Base-by-base conservation (phyloP, 2,888 invertebrate species). In the Phasia obesa region DNA sequence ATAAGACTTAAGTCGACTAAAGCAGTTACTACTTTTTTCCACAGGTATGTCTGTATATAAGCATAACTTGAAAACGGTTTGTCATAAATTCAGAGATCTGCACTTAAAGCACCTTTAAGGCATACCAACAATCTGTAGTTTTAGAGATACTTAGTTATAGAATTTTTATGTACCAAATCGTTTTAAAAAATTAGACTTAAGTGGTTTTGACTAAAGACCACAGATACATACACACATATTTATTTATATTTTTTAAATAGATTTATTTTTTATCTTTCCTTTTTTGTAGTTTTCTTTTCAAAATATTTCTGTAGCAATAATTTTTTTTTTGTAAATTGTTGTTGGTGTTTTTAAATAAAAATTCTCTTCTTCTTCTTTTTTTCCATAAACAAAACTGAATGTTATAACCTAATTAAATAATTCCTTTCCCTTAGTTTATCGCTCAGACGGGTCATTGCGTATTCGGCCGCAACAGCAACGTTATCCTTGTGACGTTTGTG, bases 401-500 rank as follows among this genome's bases (percentile, higher is more conserved):
- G 4, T 47, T 19, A 17, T 47, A 47, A 17, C 7, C 17, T 47
- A n/a, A 4, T 6, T 17, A 17, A 47, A 4, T 17, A 7, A 47
- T 62, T 19, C 19, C 49, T 77, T 60, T 64, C 53, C 27, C 42
- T n/a, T 21, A 70, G 62, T 64, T 60, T 55, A 35, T 57, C 55
- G 44, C 31, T 13, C 62, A 38, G 60, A 71, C 49, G 47, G 1
- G 19, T 11, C 7, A 15, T 7, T 62, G 5, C 19, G 25, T 3
- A 38, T 47, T 15, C 60, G 23, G 31, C 86, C 86, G 82, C 62
- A 73, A 38, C 87, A 86, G 79, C 79, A 86, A 49, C 88, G 88
- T 17, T 87, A 86, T 85, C 87, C 87, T 1, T 89, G 88, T 67
- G 49, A 42, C n/a, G 84, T 87, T 19, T 89, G 89, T 62, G 89